phyloP scores from a whole-genome alignment of 1,140 invertebrate species.

The Aphis craccivora region DNA sequence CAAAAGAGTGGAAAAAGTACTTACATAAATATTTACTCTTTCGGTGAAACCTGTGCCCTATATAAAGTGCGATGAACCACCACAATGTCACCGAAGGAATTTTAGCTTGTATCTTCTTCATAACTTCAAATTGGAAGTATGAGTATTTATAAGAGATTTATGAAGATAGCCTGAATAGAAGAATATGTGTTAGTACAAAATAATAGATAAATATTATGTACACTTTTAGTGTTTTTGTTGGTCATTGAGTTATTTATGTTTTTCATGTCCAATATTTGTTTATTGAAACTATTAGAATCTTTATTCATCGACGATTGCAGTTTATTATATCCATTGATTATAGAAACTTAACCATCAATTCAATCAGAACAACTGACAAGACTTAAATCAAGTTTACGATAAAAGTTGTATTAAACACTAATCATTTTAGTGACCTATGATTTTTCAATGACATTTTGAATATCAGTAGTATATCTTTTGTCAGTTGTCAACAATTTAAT shows the following conservation, averaged over 20 bases:
- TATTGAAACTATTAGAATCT: not conserved
- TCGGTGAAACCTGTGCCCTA: not conserved
- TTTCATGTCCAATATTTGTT: not conserved
- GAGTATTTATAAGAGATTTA: not conserved
- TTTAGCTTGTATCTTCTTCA: not conserved
- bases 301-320: not conserved
- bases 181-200: too few relatives aligned
- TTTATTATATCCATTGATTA: not conserved
- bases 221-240: too few relatives aligned
- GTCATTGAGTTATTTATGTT: not conserved
- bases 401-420: not conserved
- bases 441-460: not conserved
- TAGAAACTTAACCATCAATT: too few relatives aligned
- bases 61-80: not conserved
- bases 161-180: too few relatives aligned
- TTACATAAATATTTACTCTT: too few relatives aligned
- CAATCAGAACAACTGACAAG: not conserved
- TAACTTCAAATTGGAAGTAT: not conserved
- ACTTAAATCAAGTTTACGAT: not conserved
- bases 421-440: not conserved
- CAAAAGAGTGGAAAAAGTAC: not conserved
- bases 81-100: not conserved
- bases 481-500: not conserved
- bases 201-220: too few relatives aligned
- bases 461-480: not conserved